Evolutionary conservation across 2,888 invertebrate species (phyloP), one percentile per base, ranked within the genome.

Genomic region (Nysson spinosus): DNA sequence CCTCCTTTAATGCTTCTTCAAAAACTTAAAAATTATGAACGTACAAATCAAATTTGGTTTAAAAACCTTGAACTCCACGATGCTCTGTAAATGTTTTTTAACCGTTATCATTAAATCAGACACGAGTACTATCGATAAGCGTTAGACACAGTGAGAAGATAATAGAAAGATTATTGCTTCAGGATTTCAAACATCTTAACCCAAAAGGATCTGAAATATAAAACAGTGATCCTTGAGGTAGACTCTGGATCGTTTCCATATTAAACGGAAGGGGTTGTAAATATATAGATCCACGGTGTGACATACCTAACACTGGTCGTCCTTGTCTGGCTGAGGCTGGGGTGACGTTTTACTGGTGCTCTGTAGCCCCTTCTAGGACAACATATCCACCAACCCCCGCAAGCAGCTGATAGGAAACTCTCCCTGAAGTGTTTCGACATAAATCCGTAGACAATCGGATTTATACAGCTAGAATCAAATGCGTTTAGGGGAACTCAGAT

Each of bases 361-460:
- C 77, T 69, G 46, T 85, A 82, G 1, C 79, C 79, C 24, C 75
- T 70, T 42, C 77, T 71, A 0, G 80, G 70, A 32, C 87, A 87
- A 50, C 86, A 86, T 16, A 83, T 72, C 78, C 83, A 81, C 72
- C 83, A 84, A 2, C 79, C 80, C 14, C 85, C 84, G 73, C 90
- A 89, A n/a, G 90, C 85, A 0, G 89, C 89, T 24, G 89, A 85
- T 50, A 88, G 83, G 78, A 90, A 90, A 68, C 90, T 90, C 69
- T 90, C 90, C 2, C 93, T 87, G 84, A 93, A 93, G 85, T 91
- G 92, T 78, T 91, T 90, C 34, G 93, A 93, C 91, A 93, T 92
- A 85, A 93, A 93, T 19, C 92, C 93, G 82, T 93, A 93, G 24
- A 93, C 90, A 32, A 93, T 89, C 3, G 93, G 93, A 85, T 93